phyloP scores from a whole-genome alignment of 2,888 invertebrate genomes.

The Cantharis nigra region DNA sequence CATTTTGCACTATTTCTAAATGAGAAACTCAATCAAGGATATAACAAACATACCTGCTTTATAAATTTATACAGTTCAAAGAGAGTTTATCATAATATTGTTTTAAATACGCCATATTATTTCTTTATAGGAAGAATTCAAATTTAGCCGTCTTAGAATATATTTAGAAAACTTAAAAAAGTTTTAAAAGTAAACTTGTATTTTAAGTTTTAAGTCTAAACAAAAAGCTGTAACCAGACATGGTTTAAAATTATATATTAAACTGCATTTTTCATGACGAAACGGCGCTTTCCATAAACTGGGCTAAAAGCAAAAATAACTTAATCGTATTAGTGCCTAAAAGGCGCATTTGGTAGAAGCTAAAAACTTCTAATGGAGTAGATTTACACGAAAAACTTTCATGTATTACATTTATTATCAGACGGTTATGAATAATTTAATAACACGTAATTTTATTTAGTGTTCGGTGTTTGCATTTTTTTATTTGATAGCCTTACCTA shows the following conservation, averaged over 20 bases:
- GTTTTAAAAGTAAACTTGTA: background rate
- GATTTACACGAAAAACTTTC: conserved; percentile 28
- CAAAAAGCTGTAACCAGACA: background rate
- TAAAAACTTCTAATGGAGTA: conserved; percentile 30
- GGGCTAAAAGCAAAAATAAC: conserved; percentile 32
- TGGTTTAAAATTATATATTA: conserved; percentile 22
- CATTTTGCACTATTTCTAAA: background rate
- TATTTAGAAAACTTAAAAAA: background rate
- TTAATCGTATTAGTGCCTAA: conserved; percentile 30
- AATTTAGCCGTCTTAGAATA: background rate
- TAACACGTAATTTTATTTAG: conserved; percentile 17
- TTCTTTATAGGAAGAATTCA: background rate
- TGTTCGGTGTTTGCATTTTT: conserved; percentile 8
- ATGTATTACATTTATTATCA: conserved; percentile 26
- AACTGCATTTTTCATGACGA: conserved; percentile 29
- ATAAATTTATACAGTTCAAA: background rate
- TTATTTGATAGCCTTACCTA: conserved; percentile 16
- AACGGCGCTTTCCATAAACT: conserved; percentile 27
- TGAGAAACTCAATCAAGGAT: background rate
- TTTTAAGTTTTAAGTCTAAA: background rate
- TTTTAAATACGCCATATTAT: background rate
- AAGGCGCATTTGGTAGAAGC: conserved; percentile 24
- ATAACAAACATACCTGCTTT: background rate
- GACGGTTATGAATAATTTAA: conserved; percentile 26
- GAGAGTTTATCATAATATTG: background rate